Evolutionary conservation across 2,888 invertebrate genomes (phyloP).

Genomic region (Xanthorhoe designata): DNA sequence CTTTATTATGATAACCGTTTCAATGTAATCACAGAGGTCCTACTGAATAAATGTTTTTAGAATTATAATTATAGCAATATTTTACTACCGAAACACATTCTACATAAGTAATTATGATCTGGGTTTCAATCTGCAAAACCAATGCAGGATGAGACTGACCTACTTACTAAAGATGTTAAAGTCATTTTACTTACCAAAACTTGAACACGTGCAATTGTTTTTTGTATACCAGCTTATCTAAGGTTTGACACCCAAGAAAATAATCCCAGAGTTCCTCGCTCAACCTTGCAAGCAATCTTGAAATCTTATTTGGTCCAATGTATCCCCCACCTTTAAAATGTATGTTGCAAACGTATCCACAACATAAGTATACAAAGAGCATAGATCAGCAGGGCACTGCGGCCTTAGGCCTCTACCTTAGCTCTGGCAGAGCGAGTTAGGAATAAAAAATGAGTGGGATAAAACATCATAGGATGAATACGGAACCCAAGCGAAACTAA

Average conservation of each 20-base stretch:
- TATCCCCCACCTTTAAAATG: conserved; percentile 24
- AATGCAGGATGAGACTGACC: too few species aligned
- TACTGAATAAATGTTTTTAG: too few species aligned
- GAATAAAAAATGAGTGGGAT: neutral
- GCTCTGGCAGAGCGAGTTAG: conserved; percentile 12
- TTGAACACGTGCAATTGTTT: too few species aligned
- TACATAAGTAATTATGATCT: too few species aligned
- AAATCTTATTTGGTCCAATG: conserved; percentile 8
- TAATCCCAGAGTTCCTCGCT: neutral
- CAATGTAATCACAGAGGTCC: too few species aligned
- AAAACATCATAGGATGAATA: neutral
- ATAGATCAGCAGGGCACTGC: conserved; percentile 41
- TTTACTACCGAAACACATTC: too few species aligned
- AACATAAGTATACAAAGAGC: conserved; percentile 17
- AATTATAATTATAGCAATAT: too few species aligned
- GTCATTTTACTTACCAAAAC: too few species aligned
- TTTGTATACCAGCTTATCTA: neutral
- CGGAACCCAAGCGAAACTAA: too few species aligned
- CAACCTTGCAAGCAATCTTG: neutral
- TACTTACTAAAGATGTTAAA: too few species aligned
- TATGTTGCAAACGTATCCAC: conserved; percentile 11
- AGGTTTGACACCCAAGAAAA: neutral
- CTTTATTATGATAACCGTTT: too few species aligned
- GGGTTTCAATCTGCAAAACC: too few species aligned
- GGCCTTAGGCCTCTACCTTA: conserved; percentile 9